phyloP scores from a whole-genome alignment of 2,113 vertebrate genomes.

The Chionis minor region DNA sequence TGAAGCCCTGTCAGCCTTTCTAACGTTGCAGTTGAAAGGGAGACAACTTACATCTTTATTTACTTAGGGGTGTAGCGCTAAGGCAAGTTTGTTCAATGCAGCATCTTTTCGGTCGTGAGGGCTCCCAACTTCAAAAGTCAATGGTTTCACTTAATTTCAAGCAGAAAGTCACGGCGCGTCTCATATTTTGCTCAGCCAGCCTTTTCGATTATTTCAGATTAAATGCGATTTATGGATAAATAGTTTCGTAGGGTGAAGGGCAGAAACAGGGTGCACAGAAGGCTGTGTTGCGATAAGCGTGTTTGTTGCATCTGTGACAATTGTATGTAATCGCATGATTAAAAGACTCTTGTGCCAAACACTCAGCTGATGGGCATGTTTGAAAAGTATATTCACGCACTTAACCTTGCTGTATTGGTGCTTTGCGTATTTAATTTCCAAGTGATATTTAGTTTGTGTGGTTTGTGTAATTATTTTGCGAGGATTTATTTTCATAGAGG shows the following conservation, averaged over 20 bases:
- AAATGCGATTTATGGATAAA: neutral
- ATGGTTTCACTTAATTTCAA: constrained; percentile 6
- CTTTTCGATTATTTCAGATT: neutral
- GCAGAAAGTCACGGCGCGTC: neutral
- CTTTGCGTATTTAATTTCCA: neutral
- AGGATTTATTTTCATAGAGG: neutral
- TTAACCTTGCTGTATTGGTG: neutral
- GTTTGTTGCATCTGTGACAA: neutral
- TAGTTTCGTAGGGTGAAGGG: neutral
- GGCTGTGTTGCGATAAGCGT: neutral
- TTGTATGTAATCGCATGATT: neutral
- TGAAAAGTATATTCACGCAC: neutral
- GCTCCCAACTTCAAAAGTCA: neutral
- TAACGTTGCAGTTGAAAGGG: constrained; percentile 55
- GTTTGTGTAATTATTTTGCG: neutral
- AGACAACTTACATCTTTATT: constrained; percentile 77
- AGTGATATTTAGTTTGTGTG: neutral
- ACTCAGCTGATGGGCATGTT: neutral
- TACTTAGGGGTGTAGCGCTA: constrained; percentile 47
- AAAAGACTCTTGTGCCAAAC: neutral
- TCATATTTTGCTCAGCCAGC: neutral
- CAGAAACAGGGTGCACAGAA: neutral
- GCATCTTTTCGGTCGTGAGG: neutral
- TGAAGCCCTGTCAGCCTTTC: constrained; percentile 73
- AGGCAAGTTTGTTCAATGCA: neutral